These are phyloP conservation scores for Mystacides longicornis DNA, from an alignment of 2,888 invertebrate species.

Conservation along the genomic window DNA sequence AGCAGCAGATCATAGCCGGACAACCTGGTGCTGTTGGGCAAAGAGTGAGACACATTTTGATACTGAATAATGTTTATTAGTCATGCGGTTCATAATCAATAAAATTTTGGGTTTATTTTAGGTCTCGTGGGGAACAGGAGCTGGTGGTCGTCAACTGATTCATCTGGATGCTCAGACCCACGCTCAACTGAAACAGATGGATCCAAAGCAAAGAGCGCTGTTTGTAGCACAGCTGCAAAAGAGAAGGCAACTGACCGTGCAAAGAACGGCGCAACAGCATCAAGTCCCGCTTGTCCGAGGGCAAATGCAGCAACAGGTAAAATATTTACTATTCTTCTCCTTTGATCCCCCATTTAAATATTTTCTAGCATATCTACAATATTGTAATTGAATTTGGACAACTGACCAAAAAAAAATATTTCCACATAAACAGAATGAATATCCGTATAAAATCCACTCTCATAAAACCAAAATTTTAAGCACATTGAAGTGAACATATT, in stretches of 20 bases:
- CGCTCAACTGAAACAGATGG: slow-evolving; percentile 74
- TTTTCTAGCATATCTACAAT: no score
- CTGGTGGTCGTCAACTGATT: slow-evolving; percentile 60
- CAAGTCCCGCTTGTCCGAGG: slow-evolving; percentile 64
- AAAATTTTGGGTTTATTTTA: slow-evolving; percentile 26
- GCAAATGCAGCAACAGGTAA: slow-evolving; percentile 47
- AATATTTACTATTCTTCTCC: background rate
- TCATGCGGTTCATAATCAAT: background rate
- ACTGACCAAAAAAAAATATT: no score
- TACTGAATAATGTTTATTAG: no score
- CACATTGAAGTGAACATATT: no score
- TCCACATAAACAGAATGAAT: no score
- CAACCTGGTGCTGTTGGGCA: slow-evolving; percentile 48
- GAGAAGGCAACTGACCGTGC: slow-evolving; percentile 49
- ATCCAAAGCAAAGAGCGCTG: slow-evolving; percentile 70
- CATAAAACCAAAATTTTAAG: no score
- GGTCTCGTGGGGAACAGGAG: slow-evolving; percentile 46
- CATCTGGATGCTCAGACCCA: slow-evolving; percentile 79
- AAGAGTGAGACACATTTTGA: slow-evolving; percentile 35
- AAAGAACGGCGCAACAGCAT: slow-evolving; percentile 39
- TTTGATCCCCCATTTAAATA: no score
- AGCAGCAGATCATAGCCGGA: slow-evolving; percentile 39
- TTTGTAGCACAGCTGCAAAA: slow-evolving; percentile 73
- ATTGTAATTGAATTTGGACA: no score
- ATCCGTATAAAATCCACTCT: no score